Evolutionary conservation across 2,888 invertebrate species (phyloP).

Genomic region (Lissocephala sabroskyi): DNA sequence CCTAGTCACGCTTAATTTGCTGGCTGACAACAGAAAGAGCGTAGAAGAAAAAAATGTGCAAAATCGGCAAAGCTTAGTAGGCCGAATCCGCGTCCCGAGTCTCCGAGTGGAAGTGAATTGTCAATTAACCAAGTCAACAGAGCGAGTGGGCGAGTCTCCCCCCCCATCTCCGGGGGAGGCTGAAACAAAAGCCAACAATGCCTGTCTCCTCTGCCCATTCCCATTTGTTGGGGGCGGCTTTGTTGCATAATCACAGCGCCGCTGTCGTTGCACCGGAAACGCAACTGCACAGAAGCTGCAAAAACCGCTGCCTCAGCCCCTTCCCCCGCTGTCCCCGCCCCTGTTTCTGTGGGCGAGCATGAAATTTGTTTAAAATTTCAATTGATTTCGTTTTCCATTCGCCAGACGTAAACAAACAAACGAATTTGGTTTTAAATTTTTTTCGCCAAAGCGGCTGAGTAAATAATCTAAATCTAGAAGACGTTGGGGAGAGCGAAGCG

Average conservation of each 20-base stretch:
- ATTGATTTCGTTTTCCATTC: no score
- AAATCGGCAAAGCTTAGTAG: constrained; percentile 1
- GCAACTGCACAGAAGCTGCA: constrained; percentile 14
- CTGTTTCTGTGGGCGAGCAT: no score
- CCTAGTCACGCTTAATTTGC: neutral
- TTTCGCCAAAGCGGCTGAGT: no score
- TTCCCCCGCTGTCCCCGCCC: no score
- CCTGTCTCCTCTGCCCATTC: neutral
- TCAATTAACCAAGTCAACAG: constrained; percentile 29
- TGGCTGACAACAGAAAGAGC: constrained; percentile 11
- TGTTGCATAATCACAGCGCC: constrained; percentile 27
- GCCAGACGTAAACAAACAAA: no score
- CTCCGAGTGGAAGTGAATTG: no score
- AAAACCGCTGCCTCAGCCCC: constrained; percentile 1
- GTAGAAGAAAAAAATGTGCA: constrained; percentile 14
- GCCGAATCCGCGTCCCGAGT: no score
- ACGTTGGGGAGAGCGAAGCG: no score
- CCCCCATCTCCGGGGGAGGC: constrained; percentile 3
- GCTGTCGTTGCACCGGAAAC: constrained; percentile 15
- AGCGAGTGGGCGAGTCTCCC: no score
- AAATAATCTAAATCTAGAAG: no score
- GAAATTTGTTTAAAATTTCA: no score
- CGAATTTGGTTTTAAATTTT: no score
- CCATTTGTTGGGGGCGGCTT: constrained; percentile 21
- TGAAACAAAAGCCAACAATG: neutral